Conservation (phyloP, 2,888 invertebrate species). For the Philopedon plagiatum region DNA sequence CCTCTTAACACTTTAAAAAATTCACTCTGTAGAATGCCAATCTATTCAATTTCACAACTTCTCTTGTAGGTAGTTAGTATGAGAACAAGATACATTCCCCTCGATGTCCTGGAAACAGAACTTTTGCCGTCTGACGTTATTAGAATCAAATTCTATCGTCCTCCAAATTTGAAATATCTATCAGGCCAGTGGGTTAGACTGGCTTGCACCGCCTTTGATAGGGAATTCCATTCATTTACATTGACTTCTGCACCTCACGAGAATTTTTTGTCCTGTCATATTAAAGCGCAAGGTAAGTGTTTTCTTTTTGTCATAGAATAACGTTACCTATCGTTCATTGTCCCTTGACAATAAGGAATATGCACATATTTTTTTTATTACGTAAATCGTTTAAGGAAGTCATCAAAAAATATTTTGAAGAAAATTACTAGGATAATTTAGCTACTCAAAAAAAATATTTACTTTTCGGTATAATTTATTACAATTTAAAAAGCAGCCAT, state of each 20-base stretch:
- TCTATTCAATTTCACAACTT: too few species aligned
- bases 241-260: conserved; percentile 97
- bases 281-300: conserved; percentile 80
- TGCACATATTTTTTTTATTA: too few species aligned
- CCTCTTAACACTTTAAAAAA: too few species aligned
- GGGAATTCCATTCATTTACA: conserved; percentile 96
- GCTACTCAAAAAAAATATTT: too few species aligned
- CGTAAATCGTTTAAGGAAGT: too few species aligned
- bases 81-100: conserved; percentile 90
- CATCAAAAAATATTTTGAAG: too few species aligned
- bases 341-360: too few species aligned
- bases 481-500: too few species aligned
- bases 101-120: conserved; percentile 95
- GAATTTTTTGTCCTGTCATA: conserved; percentile 94
- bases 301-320: not conserved
- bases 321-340: not conserved
- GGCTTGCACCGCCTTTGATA: conserved; percentile 91
- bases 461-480: too few species aligned
- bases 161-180: conserved; percentile 93
- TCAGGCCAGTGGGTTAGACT: conserved; percentile 96
- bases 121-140: conserved; percentile 94
- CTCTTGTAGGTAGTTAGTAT: conserved; percentile 84
- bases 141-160: conserved; percentile 94
- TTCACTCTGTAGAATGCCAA: too few species aligned
- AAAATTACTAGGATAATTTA: too few species aligned